Evolutionary conservation across 2,888 invertebrate genomes (phyloP).

Genomic region (Morpho helenor): DNA sequence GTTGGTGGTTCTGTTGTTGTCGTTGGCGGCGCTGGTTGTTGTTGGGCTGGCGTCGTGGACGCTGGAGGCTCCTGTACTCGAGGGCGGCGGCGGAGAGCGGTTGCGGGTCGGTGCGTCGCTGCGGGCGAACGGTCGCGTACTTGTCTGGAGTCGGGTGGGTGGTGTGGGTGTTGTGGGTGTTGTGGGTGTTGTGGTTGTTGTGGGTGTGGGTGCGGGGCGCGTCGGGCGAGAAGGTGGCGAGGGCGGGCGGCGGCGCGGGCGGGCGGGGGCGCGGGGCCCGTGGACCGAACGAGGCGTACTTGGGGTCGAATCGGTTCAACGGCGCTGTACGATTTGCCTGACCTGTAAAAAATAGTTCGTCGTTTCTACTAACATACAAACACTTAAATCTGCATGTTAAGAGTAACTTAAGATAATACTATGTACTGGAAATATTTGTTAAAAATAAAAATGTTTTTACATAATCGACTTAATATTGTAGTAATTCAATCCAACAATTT

Average conservation of each 20-base stretch:
- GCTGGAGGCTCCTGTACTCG: constrained; percentile 79
- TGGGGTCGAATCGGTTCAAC: constrained; percentile 81
- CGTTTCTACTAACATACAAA: background rate
- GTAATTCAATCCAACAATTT: too few relatives aligned
- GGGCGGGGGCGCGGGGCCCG: constrained; percentile 69
- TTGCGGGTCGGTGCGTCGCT: constrained; percentile 64
- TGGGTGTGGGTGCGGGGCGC: constrained; percentile 31
- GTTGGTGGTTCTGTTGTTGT: constrained; percentile 25
- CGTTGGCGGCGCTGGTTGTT: constrained; percentile 34
- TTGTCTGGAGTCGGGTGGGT: constrained; percentile 33
- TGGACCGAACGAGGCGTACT: constrained; percentile 78
- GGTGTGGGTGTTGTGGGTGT: constrained; percentile 23
- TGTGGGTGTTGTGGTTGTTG: constrained; percentile 8
- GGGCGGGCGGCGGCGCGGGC: constrained; percentile 57
- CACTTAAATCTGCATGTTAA: too few relatives aligned
- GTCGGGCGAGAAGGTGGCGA: constrained; percentile 50
- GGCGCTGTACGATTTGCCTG: constrained; percentile 59
- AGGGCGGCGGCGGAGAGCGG: constrained; percentile 75
- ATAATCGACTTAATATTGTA: too few relatives aligned
- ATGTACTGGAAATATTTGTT: too few relatives aligned
- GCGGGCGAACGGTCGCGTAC: constrained; percentile 67
- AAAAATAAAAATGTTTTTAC: too few relatives aligned
- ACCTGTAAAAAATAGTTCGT: constrained; percentile 34
- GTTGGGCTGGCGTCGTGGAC: constrained; percentile 61
- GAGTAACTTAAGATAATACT: too few relatives aligned